Evolutionary conservation across 2,113 vertebrate genomes (phyloP).

Genomic region (Tyrannus savana): DNA sequence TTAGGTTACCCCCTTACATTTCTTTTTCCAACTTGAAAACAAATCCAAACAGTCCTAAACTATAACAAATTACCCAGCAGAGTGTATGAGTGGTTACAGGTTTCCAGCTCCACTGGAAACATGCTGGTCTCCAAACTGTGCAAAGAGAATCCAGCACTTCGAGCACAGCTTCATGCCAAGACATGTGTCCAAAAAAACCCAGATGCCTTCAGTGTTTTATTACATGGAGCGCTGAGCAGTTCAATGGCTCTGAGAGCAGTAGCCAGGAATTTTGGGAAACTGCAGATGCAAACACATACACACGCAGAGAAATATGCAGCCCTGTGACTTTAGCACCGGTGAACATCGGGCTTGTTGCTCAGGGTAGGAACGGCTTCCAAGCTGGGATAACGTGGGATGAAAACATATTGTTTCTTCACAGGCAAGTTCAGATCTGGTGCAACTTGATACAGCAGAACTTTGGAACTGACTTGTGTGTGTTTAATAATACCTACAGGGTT

Average conservation of each 20-base stretch:
- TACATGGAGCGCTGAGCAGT: slow-evolving; percentile 47
- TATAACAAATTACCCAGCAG: slow-evolving; percentile 63
- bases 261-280: slow-evolving; percentile 67
- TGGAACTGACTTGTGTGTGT: neutral
- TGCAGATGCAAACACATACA: slow-evolving; percentile 59
- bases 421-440: neutral
- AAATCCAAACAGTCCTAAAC: slow-evolving; percentile 58
- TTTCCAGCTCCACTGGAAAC: slow-evolving; percentile 70
- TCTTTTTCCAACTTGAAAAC: slow-evolving; percentile 53
- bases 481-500: neutral
- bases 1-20: slow-evolving; percentile 37
- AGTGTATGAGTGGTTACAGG: slow-evolving; percentile 61
- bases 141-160: slow-evolving; percentile 63
- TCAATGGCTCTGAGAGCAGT: slow-evolving; percentile 40
- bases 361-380: neutral
- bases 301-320: slow-evolving; percentile 3
- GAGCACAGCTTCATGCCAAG: slow-evolving; percentile 60
- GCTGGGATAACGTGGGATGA: neutral
- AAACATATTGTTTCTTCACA: neutral
- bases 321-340: slow-evolving; percentile 18
- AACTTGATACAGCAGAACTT: neutral
- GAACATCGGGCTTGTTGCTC: neutral
- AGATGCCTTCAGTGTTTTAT: slow-evolving; percentile 74
- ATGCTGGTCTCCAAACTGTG: slow-evolving; percentile 55
- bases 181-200: slow-evolving; percentile 70